These are phyloP conservation scores for Campopleginae sp. DNA, from an alignment of 2,888 invertebrate species.

Conservation along the genomic window DNA sequence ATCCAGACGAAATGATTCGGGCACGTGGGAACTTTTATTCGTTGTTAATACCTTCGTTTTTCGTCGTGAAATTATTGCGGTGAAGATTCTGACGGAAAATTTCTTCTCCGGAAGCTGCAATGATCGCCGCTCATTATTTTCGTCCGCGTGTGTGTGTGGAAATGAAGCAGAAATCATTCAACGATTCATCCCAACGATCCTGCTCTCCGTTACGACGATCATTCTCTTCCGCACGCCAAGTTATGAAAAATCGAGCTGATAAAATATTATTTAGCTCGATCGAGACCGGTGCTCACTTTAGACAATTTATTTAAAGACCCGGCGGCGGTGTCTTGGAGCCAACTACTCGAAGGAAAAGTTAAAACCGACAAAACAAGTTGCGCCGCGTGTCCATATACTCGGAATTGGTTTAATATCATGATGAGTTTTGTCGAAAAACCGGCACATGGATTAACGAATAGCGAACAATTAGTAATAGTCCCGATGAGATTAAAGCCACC, in stretches of 20 bases:
- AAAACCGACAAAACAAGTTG: too few species aligned
- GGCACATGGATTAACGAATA: constrained; percentile 1
- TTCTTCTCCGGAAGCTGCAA: not conserved
- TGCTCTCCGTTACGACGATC: not conserved
- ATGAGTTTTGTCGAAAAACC: not conserved
- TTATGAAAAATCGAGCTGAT: not conserved
- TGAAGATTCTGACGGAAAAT: not conserved
- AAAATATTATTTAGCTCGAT: too few species aligned
- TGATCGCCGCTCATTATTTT: not conserved
- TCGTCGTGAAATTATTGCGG: not conserved
- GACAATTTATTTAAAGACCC: too few species aligned
- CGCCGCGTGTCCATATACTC: too few species aligned
- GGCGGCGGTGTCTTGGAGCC: too few species aligned
- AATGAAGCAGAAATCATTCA: not conserved
- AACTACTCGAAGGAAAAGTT: too few species aligned
- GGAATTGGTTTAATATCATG: too few species aligned
- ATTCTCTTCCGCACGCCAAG: not conserved
- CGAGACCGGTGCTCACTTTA: not conserved
- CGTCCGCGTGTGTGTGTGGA: too few species aligned
- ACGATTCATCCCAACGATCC: not conserved
- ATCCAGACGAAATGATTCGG: not conserved
- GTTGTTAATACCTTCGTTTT: not conserved
- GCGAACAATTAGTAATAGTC: not conserved
- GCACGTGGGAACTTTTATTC: not conserved
- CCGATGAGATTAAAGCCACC: not conserved